Base-by-base conservation (phyloP, 2,113 vertebrate species). In the Chlorodrepanis virens region DNA sequence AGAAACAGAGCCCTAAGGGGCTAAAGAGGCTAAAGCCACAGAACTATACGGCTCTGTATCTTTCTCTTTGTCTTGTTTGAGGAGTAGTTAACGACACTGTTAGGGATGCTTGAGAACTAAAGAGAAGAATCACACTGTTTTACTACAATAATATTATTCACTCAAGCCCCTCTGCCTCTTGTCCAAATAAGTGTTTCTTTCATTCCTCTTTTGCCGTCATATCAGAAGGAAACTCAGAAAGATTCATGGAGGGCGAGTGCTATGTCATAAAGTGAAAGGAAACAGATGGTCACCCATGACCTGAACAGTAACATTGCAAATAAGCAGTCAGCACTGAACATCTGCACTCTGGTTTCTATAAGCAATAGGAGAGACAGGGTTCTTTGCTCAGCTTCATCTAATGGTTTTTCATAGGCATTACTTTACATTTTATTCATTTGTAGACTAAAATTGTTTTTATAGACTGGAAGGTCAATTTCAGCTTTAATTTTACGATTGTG, bases 241-340 rank as follows among this genome's bases (percentile, higher is more conserved):
- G 96, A 97, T 88, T 93, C 95, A 93, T 89, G 67, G 89, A 97
- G 95, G 95, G 78, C 93, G 94, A 96, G 91, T 87, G 69, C n/a
- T 79, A 49, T 93, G 89, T 93, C 89, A 89, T 67, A 70, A 78
- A 89, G 72, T 81, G 56, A 95, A 93, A 90, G 94, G 95, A 95
- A 96, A 91, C 95, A 96, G 95, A 94, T 94, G 94, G 92, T 94
- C 94, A 94, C 96, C 95, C 84, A 12, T 90, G 92, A 94, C 96
- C 96, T 80, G 71, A 91, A 76, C 93, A 93, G 77, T 64, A 91
- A 89, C 89, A 79, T 4, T 87, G 93, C 94, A 92, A 94, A 95
- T 76, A 94, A 92, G 91, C 84, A 91, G 87, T 27, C 68, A 49
- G 86, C 60, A 44, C 72, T 87, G 87, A 96, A 93, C 93, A 94